A percentile compares a stretch with the other conserved stretches of the same genome.
These are phyloP conservation scores for Dicrostonyx torquatus DNA, from an alignment of 2,797 vertebrate species.

Conservation along the genomic window DNA sequence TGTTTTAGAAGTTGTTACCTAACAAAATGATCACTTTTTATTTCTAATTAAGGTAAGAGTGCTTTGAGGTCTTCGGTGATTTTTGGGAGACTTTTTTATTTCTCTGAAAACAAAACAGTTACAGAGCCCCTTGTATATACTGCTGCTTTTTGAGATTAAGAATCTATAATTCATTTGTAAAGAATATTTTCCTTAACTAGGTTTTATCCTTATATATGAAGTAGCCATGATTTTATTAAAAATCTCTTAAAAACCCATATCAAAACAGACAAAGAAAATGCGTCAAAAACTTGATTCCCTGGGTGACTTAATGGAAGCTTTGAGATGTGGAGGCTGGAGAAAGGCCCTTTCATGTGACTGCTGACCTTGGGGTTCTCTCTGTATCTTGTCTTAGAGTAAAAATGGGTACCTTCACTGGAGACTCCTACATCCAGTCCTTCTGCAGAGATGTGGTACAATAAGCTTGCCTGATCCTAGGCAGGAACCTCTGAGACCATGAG, in stretches of 20 bases:
- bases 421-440: not conserved
- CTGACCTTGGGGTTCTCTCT: not conserved
- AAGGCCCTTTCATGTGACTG: too few species aligned
- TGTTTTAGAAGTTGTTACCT: not conserved
- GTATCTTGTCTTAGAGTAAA: not conserved
- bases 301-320: not conserved
- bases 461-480: not conserved
- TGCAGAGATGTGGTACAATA: not conserved
- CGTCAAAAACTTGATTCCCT: not conserved
- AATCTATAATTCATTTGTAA: not conserved
- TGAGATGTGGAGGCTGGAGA: not conserved
- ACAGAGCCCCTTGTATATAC: too few species aligned
- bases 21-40: not conserved
- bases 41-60: not conserved
- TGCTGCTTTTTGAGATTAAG: not conserved
- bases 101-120: not conserved
- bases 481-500: not conserved
- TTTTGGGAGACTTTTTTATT: not conserved
- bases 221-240: not conserved
- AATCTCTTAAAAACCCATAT: not conserved
- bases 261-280: not conserved
- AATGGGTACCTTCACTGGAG: not conserved
- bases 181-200: not conserved
- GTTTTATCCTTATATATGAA: not conserved
- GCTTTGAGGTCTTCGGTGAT: not conserved